phyloP scores from a whole-genome alignment of 2,888 invertebrate species.

The Andrena hattorfiana region DNA sequence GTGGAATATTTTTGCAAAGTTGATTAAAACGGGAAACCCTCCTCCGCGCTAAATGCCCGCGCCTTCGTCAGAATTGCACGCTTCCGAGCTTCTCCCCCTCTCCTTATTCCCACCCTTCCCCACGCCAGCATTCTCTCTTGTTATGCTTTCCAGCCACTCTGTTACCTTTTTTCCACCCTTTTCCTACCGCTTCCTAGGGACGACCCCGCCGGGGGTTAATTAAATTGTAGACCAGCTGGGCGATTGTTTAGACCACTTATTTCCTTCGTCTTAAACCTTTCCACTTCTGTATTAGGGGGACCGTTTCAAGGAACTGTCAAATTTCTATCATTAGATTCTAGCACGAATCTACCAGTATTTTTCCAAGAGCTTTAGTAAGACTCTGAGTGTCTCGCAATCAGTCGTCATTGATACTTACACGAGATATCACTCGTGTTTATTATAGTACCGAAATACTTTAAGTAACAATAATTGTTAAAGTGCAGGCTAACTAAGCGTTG shows the following conservation, averaged over 20 bases:
- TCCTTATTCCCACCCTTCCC: neutral
- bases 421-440: too few relatives aligned
- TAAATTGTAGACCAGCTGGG: conserved; percentile 32
- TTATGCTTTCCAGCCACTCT: conserved; percentile 27
- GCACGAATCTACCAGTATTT: too few relatives aligned
- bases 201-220: conserved; percentile 33
- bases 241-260: conserved; percentile 25
- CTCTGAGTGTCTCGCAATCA: too few relatives aligned
- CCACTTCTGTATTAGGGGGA: neutral
- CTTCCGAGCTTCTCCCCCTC: conserved; percentile 17
- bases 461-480: too few relatives aligned
- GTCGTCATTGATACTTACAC: too few relatives aligned
- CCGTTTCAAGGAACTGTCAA: neutral
- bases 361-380: too few relatives aligned
- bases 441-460: too few relatives aligned
- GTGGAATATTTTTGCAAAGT: conserved; percentile 72
- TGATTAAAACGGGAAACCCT: conserved; percentile 72
- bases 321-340: too few relatives aligned
- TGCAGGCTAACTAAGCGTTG: neutral
- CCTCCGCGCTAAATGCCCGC: conserved; percentile 41
- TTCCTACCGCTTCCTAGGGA: neutral
- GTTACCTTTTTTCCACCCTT: conserved; percentile 24
- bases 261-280: too few relatives aligned
- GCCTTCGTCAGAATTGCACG: conserved; percentile 47
- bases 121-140: neutral